Base-by-base conservation (phyloP, 2,113 vertebrate genomes). In the Capreolus pygargus region DNA sequence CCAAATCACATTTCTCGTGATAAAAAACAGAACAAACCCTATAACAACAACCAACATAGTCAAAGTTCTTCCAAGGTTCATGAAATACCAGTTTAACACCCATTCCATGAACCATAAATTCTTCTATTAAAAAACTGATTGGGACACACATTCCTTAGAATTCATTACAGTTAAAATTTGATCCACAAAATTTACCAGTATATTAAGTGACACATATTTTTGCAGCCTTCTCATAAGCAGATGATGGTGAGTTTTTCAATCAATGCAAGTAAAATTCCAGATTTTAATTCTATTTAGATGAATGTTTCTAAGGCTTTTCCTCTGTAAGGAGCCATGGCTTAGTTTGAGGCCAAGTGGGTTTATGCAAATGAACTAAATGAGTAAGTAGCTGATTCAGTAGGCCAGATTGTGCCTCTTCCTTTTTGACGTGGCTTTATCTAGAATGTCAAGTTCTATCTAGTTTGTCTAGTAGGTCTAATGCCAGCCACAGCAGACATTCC, bases 361-460 rank as follows among this genome's bases (percentile, higher is more conserved):
- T 91, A 64, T 82, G 39, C 50, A 61, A 92, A 39, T 52, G 15
- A 91, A 95, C 30, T 91, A 93, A 91, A 94, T 79, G 50, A 91
- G 0, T 60, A 84, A 70, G 67, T 33, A 82, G 21, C 74, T 52
- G 58, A 83, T 52, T 78, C 45, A 52, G 11, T 81, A 83, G 91
- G 61, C 43, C n/a, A 58, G 30, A 43, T 57, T 50, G 58, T 92
- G 15, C 33, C 45, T 89, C 11, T 86, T 94, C 33, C 52, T 86
- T 61, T 92, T 11, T 86, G 67, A 94, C 13, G n/a, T 1, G 47
- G 86, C 58, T 82, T 92, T 43, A n/a, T 89, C 33, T 52, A 81
- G 54, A 94, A 89, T 86, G 64, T 86, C n/a, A 70, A 33, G 61
- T 52, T 61, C 85, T 67, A 91, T 70, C 27, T 86, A 21, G 50